Evolutionary conservation across 2,113 vertebrate species (phyloP).

Genomic region (Castor canadensis): DNA sequence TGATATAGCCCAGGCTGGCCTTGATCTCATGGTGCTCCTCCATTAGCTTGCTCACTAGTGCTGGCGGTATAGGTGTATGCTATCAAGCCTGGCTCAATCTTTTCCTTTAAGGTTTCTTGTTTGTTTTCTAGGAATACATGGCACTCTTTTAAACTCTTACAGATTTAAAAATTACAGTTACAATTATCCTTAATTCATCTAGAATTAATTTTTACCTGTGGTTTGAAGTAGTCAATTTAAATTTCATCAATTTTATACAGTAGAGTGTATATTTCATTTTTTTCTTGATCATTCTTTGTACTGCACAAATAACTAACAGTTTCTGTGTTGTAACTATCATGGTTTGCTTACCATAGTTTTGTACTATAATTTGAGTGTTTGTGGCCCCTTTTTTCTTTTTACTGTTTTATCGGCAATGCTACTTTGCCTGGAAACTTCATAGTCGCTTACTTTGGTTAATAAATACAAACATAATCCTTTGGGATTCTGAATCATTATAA

Average conservation of each 20-base stretch:
- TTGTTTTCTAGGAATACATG: not conserved
- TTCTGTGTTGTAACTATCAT: not conserved
- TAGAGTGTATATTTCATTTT: not conserved
- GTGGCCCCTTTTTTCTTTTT: not conserved
- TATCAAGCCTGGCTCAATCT: not conserved
- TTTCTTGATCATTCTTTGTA: not conserved
- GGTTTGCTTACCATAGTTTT: not conserved
- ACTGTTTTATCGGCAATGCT: not conserved
- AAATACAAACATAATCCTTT: not conserved
- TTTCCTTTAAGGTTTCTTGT: not conserved
- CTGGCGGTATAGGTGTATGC: too few relatives aligned
- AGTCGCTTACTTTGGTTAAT: not conserved
- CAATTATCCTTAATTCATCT: not conserved
- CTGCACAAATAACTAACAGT: not conserved
- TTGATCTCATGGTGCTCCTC: too few relatives aligned
- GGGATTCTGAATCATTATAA: not conserved
- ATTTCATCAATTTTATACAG: not conserved
- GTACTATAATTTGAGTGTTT: not conserved
- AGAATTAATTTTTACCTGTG: not conserved
- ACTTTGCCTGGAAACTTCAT: not conserved
- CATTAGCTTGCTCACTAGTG: too few relatives aligned
- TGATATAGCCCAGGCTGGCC: too few relatives aligned
- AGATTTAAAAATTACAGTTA: not conserved
- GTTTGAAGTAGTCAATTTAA: not conserved
- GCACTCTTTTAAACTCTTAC: too few relatives aligned